Conservation (phyloP, 1,140 invertebrate genomes). For the Nephotettix cincticeps region DNA sequence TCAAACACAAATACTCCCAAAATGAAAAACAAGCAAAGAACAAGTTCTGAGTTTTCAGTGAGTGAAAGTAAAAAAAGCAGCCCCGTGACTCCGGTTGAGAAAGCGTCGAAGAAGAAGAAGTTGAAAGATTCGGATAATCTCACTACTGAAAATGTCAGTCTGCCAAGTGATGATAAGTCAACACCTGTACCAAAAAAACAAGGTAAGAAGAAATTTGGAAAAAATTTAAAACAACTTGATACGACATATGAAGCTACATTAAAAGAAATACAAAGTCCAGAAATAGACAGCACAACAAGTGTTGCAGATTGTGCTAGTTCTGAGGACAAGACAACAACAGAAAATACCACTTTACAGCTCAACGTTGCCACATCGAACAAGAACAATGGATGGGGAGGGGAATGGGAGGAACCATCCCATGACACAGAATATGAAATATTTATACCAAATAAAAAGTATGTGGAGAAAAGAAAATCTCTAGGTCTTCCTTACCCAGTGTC, state of each 20-base stretch:
- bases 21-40: not conserved
- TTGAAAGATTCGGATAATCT: too few species aligned
- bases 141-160: too few species aligned
- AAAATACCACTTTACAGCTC: not conserved
- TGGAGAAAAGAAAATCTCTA: constrained; percentile 11
- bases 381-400: constrained; percentile 9
- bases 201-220: too few species aligned
- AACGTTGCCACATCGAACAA: not conserved
- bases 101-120: too few species aligned
- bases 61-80: constrained; percentile 3
- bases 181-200: too few species aligned
- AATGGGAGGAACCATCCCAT: not conserved
- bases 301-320: too few species aligned
- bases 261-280: too few species aligned
- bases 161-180: too few species aligned
- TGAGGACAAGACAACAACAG: not conserved
- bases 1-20: not conserved
- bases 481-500: not conserved
- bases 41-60: not conserved
- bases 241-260: too few species aligned
- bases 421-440: constrained; percentile 10
- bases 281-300: too few species aligned
- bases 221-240: too few species aligned
- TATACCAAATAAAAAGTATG: constrained; percentile 14
- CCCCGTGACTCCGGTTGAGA: too few species aligned